phyloP scores from a whole-genome alignment of 1,140 invertebrate species.

The Psix sp. region DNA sequence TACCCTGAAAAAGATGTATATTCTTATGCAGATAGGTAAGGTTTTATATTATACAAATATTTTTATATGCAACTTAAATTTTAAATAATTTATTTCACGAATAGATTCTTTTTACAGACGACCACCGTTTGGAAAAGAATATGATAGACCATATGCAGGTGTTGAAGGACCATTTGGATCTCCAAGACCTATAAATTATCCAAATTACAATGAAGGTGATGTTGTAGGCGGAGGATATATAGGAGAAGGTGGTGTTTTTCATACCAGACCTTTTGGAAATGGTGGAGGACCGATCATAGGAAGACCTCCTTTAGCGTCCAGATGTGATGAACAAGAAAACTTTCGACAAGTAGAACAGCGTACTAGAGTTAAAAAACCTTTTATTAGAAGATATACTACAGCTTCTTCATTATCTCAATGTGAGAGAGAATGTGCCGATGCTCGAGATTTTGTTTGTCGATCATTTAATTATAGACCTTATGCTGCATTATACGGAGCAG shows the following conservation, averaged over 20 bases:
- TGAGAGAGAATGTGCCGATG: conserved; percentile 88
- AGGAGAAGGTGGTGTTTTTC: conserved; percentile 72
- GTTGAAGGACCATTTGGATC: conserved; percentile 63
- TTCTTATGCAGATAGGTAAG: conserved; percentile 63
- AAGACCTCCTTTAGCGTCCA: conserved; percentile 74
- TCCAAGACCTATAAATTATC: conserved; percentile 65
- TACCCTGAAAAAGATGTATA: conserved; percentile 67
- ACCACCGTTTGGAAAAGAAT: conserved; percentile 66
- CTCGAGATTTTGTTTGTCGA: conserved; percentile 88
- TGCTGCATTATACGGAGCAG: conserved; percentile 80
- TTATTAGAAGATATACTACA: conserved; percentile 85
- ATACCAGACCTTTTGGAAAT: conserved; percentile 68
- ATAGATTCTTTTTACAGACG: conserved; percentile 56
- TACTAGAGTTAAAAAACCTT: conserved; percentile 86
- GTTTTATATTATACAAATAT: too few relatives aligned
- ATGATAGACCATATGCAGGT: conserved; percentile 64
- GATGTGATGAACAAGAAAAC: conserved; percentile 87
- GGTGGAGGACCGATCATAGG: conserved; percentile 73
- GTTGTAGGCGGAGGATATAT: conserved; percentile 73
- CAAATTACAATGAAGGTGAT: conserved; percentile 70
- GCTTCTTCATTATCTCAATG: conserved; percentile 86
- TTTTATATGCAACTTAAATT: too few relatives aligned
- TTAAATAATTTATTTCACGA: conserved; percentile 3
- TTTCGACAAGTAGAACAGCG: conserved; percentile 87
- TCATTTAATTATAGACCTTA: conserved; percentile 89